A percentile compares a stretch with the other conserved stretches of the same genome.
Evolutionary conservation across 92 coral and sea anemone species (phyloP).

Genomic region (Blastomussa wellsi): DNA sequence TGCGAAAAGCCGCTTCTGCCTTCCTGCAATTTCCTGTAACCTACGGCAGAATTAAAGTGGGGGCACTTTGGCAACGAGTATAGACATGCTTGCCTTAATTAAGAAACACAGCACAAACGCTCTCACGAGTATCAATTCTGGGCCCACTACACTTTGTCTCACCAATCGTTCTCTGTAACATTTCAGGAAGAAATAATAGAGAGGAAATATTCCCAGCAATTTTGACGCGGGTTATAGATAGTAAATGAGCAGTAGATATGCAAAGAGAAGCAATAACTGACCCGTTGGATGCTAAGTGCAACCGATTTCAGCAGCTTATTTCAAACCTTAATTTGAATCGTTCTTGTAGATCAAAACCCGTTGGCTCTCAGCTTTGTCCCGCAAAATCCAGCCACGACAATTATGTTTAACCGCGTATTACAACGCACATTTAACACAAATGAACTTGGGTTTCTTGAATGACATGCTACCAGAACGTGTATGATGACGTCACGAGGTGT

Average conservation of each 20-base stretch:
- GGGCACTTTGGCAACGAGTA: neutral
- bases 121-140: neutral
- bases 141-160: neutral
- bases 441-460: neutral
- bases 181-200: neutral
- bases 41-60: neutral
- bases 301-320: neutral
- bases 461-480: neutral
- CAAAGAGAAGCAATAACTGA: neutral
- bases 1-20: neutral
- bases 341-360: neutral
- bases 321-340: neutral
- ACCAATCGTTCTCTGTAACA: neutral
- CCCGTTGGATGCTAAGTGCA: conserved; percentile 4
- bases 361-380: neutral
- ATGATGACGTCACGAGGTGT: conserved; percentile 11
- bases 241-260: neutral
- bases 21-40: neutral
- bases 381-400: neutral
- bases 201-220: neutral
- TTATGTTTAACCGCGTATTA: neutral
- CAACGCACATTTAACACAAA: neutral
- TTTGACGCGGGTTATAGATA: neutral
- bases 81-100: too few species aligned
- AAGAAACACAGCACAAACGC: neutral